Percentiles rank a stretch among this genome's conserved stretches.
These are phyloP conservation scores for Coronaproctus castanopsis DNA, from an alignment of 2,888 invertebrate species.

Conservation along the genomic window DNA sequence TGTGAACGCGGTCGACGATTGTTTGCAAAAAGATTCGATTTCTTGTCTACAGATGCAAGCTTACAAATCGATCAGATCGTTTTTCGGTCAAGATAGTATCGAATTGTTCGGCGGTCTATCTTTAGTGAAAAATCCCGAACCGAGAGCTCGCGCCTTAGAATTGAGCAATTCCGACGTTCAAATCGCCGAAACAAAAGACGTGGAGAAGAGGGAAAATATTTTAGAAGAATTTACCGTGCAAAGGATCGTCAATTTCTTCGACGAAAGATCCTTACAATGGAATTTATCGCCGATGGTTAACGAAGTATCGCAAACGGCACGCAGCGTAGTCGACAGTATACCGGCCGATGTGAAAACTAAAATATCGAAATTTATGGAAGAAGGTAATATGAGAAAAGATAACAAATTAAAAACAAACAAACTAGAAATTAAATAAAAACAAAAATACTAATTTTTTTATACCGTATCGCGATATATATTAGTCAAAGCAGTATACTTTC, in stretches of 20 bases:
- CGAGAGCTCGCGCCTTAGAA: slow-evolving; percentile 25
- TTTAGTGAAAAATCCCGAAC: slow-evolving; percentile 25
- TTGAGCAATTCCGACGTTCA: slow-evolving; percentile 30
- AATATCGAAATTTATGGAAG: slow-evolving; percentile 33
- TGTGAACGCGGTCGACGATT: slow-evolving; percentile 28
- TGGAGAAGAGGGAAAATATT: slow-evolving; percentile 34
- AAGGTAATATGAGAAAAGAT: slow-evolving; percentile 28
- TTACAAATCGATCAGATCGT: slow-evolving; percentile 35
- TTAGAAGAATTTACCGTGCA: slow-evolving; percentile 36
- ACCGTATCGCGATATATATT: too few relatives aligned
- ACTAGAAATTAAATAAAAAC: too few relatives aligned
- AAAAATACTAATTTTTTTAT: too few relatives aligned
- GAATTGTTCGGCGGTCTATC: slow-evolving; percentile 36
- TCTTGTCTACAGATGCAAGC: slow-evolving; percentile 37
- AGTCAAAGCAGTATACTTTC: too few relatives aligned
- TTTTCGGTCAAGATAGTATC: slow-evolving; percentile 36
- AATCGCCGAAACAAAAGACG: slow-evolving; percentile 25
- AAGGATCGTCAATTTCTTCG: slow-evolving; percentile 33
- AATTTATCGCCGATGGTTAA: slow-evolving; percentile 29
- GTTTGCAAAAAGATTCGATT: slow-evolving; percentile 39
- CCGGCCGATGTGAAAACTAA: slow-evolving; percentile 35
- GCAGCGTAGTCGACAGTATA: slow-evolving; percentile 32
- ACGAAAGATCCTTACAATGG: slow-evolving; percentile 33
- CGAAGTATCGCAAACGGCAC: slow-evolving; percentile 27
- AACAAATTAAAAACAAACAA: too few relatives aligned